phyloP scores from a whole-genome alignment of 2,888 invertebrate species.

The Tetramorium bicarinatum region DNA sequence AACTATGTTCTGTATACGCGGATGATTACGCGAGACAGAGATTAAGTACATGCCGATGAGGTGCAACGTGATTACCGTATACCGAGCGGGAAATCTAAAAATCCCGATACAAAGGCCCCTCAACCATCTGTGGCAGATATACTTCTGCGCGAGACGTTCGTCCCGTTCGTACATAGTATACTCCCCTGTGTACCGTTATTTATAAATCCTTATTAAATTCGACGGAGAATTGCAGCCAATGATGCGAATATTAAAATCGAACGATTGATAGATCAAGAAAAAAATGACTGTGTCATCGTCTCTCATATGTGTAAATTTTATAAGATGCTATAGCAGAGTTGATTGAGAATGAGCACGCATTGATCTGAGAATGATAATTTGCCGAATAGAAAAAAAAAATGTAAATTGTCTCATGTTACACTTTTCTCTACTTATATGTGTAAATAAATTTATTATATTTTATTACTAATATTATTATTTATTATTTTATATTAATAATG shows the following conservation, averaged over 20 bases:
- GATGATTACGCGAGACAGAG: slow-evolving; percentile 48
- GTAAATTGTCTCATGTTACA: background rate
- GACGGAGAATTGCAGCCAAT: background rate
- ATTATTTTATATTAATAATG: background rate
- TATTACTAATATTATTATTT: background rate
- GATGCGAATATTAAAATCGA: slow-evolving; percentile 29
- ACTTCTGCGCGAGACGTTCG: slow-evolving; percentile 33
- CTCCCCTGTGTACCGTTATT: slow-evolving; percentile 44
- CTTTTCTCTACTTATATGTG: background rate
- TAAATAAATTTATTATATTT: background rate
- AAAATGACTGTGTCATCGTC: background rate
- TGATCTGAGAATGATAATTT: background rate
- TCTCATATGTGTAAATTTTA: background rate
- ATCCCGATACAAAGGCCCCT: slow-evolving; percentile 43
- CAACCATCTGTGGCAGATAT: slow-evolving; percentile 52
- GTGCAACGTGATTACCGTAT: slow-evolving; percentile 20
- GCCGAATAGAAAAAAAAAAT: background rate
- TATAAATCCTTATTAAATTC: slow-evolving; percentile 48
- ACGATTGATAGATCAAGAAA: background rate
- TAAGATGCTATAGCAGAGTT: background rate
- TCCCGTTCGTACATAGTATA: slow-evolving; percentile 14
- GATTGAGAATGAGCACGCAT: too few species aligned
- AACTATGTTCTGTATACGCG: slow-evolving; percentile 12
- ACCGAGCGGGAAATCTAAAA: slow-evolving; percentile 27
- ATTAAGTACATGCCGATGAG: slow-evolving; percentile 51